Evolutionary conservation across 2,797 vertebrate genomes (phyloP), one percentile per base, ranked within the genome.

Genomic region (Graptemys geographica): DNA sequence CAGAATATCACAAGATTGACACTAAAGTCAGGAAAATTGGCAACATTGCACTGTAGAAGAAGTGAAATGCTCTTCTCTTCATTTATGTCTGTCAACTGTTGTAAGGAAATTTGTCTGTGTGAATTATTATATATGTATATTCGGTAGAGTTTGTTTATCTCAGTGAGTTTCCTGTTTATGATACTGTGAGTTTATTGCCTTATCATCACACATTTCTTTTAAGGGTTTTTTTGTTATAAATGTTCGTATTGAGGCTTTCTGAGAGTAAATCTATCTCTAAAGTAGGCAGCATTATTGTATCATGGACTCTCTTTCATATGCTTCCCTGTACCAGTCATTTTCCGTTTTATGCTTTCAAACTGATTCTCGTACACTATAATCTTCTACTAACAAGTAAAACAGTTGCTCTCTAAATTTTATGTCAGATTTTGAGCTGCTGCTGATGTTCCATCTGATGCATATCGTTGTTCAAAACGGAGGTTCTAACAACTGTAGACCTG

Each of bases 11-110:
- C 86, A 96, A 95, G 94, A 96, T 69, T 96, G 65, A 94, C 94
- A 89, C 90, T 96, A 96, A 97, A 96, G 90, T 95, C 94, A 96
- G 94, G 91, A 96, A 96, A 96, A 94, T 96, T 96, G 90, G 94
- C 93, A 96, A 96, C 95, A 89, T 97, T 97, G 95, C 95, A 95
- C 94, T 94, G 97, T 94, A 95, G 92, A 97, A 94, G 97, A 95
- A 92, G 92, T 92, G 95, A 96, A 96, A 89, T 0, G 0, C 90
- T 92, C 81, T 53, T 87, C 95, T 96, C 56, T 93, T 90, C 86
- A 92, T 93, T 89, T 95, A 94, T 69, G 94, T 88, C 31, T 93
- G 83, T 96, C 95, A 93, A 97, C 96, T 97, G 96, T 94, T 91
- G 92, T n/a, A 79, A 59, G 84, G 91, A 96, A 87, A 84, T 74